Percentiles rank a stretch among this genome's conserved stretches.
Evolutionary conservation across 2,113 vertebrate species (phyloP).

Genomic region (Cavia aperea): DNA sequence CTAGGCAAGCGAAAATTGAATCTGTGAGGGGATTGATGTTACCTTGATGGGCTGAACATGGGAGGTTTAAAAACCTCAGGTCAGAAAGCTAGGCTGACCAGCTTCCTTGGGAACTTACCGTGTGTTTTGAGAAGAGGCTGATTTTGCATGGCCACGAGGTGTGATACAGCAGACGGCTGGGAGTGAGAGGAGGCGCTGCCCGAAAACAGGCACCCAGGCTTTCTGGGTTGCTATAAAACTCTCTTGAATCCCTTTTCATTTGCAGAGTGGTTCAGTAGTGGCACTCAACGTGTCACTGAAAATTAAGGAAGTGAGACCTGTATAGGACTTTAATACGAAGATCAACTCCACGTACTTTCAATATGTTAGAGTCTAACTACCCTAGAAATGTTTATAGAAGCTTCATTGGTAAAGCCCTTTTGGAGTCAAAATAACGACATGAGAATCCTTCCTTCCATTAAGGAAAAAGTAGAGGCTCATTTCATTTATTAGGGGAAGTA

Average conservation of each 20-base stretch:
- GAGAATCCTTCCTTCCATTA: neutral
- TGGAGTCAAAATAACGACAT: neutral
- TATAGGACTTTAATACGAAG: neutral
- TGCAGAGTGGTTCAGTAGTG: neutral
- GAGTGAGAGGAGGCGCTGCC: neutral
- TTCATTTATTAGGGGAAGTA: neutral
- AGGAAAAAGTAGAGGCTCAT: neutral
- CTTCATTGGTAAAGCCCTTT: neutral
- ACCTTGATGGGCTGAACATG: neutral
- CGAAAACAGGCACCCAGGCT: neutral
- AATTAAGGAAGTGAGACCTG: neutral
- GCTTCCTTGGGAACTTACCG: neutral
- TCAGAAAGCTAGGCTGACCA: neutral
- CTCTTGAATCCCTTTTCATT: neutral
- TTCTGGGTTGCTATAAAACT: neutral
- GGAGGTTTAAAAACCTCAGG: neutral
- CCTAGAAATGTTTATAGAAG: neutral
- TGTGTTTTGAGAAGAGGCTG: neutral
- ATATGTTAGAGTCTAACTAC: neutral
- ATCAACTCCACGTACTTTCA: slow-evolving; percentile 20
- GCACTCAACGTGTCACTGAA: neutral
- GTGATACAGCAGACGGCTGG: neutral
- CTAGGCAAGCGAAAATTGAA: slow-evolving; percentile 21
- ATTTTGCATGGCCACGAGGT: accelerated
- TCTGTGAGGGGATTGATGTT: neutral